A percentile compares a stretch with the other conserved stretches of the same genome.
Conservation (phyloP, 2,797 vertebrate species). For the Enteromius thamalakanensis region DNA sequence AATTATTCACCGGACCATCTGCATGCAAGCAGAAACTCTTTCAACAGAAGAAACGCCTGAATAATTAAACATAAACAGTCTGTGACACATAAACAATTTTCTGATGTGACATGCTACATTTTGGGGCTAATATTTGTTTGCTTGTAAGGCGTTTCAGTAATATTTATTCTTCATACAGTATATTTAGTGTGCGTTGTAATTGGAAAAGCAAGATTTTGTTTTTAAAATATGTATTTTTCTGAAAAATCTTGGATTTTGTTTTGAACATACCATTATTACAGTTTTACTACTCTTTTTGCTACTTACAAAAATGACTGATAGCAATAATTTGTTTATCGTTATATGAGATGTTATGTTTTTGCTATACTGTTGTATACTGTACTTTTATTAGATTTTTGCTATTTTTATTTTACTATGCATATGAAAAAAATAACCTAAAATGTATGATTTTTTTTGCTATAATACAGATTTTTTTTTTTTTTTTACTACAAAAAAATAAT, state of each 20-base stretch:
- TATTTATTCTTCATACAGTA: neutral
- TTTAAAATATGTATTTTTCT: neutral
- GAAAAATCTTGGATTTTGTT: too few relatives aligned
- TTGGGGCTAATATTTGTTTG: conserved; percentile 21
- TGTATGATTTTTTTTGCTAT: neutral
- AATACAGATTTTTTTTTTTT: neutral
- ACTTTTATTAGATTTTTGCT: neutral
- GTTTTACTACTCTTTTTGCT: neutral
- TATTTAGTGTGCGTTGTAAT: neutral
- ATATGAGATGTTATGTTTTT: neutral
- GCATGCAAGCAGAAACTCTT: conserved; percentile 84
- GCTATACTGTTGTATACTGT: neutral
- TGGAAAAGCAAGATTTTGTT: neutral
- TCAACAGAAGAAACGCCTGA: conserved; percentile 77
- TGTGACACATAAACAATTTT: conserved; percentile 76
- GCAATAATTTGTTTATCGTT: neutral
- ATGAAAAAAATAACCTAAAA: neutral
- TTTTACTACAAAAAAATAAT: neutral
- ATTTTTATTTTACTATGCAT: neutral
- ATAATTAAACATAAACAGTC: conserved; percentile 84
- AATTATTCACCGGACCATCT: conserved; percentile 88
- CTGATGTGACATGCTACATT: conserved; percentile 59
- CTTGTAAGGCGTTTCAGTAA: neutral
- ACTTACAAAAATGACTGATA: neutral
- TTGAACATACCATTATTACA: neutral